These are phyloP conservation scores for Columba livia DNA, from an alignment of 2,113 vertebrate genomes.

Conservation along the genomic window DNA sequence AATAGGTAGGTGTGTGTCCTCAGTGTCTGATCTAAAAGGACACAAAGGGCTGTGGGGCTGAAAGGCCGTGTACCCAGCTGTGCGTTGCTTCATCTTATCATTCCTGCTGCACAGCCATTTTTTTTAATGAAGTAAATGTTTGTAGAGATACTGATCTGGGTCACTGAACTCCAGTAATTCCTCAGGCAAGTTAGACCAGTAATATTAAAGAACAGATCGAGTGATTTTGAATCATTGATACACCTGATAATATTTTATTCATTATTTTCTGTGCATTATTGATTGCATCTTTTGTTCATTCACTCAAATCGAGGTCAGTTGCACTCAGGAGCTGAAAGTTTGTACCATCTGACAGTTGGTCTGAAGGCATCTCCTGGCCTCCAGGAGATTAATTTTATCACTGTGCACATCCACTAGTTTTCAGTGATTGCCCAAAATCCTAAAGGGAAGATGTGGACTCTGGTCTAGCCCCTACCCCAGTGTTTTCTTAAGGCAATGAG, in stretches of 20 bases:
- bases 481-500: neutral
- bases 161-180: neutral
- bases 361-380: neutral
- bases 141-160: neutral
- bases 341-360: neutral
- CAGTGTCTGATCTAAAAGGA: neutral
- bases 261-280: neutral
- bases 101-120: neutral
- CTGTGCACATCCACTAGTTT: neutral
- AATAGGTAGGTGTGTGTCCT: neutral
- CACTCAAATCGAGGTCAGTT: neutral
- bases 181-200: neutral
- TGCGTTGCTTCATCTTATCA: neutral
- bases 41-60: neutral
- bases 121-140: neutral
- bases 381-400: neutral
- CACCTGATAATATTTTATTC: neutral
- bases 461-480: neutral
- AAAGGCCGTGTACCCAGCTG: neutral
- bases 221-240: neutral
- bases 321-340: neutral
- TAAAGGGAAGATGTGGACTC: neutral
- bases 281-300: neutral
- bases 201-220: neutral
- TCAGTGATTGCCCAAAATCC: neutral